Evolutionary conservation across 1,140 invertebrate genomes (phyloP).

Genomic region (Drosophila persimilis): DNA sequence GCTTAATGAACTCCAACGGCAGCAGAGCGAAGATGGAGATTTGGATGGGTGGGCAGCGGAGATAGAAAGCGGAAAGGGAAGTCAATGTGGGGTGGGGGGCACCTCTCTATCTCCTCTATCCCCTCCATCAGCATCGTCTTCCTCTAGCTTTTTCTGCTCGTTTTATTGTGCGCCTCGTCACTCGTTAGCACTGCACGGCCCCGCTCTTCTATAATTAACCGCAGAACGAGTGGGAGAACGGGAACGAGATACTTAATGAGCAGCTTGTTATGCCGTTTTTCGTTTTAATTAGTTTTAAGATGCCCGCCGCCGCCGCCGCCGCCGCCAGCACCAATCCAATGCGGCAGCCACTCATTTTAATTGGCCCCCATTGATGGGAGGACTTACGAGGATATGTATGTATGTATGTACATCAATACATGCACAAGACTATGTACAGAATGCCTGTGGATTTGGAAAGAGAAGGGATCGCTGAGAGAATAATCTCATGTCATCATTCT

Average conservation of each 20-base stretch:
- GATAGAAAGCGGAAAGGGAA: too few species aligned
- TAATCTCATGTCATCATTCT: background rate
- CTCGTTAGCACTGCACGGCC: constrained; percentile 58
- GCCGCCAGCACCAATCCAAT: constrained; percentile 62
- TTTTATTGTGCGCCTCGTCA: constrained; percentile 26
- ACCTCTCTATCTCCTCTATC: background rate
- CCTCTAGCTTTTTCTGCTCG: constrained; percentile 24
- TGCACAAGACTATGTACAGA: too few species aligned
- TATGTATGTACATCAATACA: background rate
- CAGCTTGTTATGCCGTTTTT: constrained; percentile 81
- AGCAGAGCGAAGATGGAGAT: constrained; percentile 19
- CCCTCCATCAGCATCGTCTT: background rate
- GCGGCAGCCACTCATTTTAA: constrained; percentile 59
- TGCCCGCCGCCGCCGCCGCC: constrained; percentile 37
- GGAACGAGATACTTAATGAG: constrained; percentile 71
- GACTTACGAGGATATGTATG: constrained; percentile 6
- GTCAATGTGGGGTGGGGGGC: too few species aligned
- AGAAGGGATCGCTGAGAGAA: background rate
- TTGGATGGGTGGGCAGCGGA: background rate
- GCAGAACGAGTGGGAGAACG: constrained; percentile 51
- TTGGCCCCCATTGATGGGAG: constrained; percentile 79
- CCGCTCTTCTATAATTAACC: constrained; percentile 81
- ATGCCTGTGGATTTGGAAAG: too few species aligned
- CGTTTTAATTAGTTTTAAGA: constrained; percentile 82
- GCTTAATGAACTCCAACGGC: constrained; percentile 77